These are phyloP conservation scores for Coendou prehensilis DNA, from an alignment of 2,797 vertebrate species.

Conservation along the genomic window DNA sequence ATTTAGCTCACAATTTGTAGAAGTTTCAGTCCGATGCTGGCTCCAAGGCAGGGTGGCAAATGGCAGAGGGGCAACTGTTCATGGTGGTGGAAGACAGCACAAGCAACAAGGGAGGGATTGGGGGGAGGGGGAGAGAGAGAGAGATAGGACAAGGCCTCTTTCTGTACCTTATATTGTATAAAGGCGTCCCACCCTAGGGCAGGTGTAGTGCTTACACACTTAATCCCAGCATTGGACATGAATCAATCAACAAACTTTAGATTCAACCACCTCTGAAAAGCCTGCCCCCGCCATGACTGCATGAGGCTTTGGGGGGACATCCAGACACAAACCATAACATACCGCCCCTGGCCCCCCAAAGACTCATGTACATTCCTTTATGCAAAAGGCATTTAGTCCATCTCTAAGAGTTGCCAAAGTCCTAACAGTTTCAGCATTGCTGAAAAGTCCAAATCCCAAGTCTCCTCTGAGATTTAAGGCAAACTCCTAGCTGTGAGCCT, in stretches of 20 bases:
- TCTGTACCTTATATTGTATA: neutral
- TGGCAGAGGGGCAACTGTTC: neutral
- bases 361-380: neutral
- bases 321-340: neutral
- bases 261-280: neutral
- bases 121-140: too few relatives aligned
- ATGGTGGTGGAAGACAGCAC: neutral
- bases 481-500: too few relatives aligned
- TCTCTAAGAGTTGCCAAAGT: neutral
- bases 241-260: neutral
- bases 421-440: neutral
- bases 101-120: neutral
- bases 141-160: neutral
- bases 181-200: neutral
- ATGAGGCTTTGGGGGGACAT: neutral
- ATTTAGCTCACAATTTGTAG: too few relatives aligned
- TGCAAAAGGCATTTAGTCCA: too few relatives aligned
- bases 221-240: neutral
- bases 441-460: neutral
- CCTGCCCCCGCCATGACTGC: neutral
- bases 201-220: neutral
- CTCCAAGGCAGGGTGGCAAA: neutral
- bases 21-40: neutral
- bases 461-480: too few relatives aligned
- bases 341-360: neutral